Evolutionary conservation across 2,113 vertebrate species (phyloP).

Genomic region (Caloenas nicobarica): DNA sequence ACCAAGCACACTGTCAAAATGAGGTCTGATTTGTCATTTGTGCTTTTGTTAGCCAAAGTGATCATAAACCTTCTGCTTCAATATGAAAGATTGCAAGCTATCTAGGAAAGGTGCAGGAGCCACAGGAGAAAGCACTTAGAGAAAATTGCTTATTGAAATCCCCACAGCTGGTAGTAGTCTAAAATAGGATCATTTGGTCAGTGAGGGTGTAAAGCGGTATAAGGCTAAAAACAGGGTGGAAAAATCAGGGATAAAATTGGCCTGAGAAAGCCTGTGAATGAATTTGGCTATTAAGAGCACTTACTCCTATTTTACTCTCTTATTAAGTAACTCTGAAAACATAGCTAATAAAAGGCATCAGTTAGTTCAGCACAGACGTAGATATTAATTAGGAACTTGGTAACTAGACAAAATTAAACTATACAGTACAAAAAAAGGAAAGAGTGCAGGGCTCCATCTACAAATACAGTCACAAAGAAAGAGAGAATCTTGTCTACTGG

Average conservation of each 20-base stretch:
- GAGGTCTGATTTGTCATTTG: constrained; percentile 3
- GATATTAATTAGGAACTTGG: background rate
- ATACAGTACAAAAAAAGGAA: background rate
- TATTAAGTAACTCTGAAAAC: background rate
- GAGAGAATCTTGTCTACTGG: fast-evolving
- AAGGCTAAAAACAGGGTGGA: background rate
- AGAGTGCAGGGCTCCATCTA: background rate
- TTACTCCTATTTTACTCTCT: background rate
- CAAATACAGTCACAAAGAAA: background rate
- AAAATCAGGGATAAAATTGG: background rate
- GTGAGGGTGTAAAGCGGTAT: background rate
- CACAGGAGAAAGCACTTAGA: background rate
- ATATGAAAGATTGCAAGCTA: background rate
- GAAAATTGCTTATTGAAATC: constrained; percentile 42
- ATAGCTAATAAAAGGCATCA: background rate
- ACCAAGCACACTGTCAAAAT: background rate
- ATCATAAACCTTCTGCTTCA: background rate
- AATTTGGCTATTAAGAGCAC: background rate
- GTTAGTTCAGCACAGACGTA: background rate
- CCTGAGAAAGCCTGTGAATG: background rate
- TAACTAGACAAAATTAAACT: background rate
- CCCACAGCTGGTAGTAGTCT: background rate
- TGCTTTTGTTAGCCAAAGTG: background rate
- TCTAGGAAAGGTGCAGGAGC: background rate
- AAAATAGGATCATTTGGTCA: background rate